Percentiles rank a stretch among this genome's conserved stretches.
Evolutionary conservation across 2,888 invertebrate genomes (phyloP).

Genomic region (Himalopsyche anomala): DNA sequence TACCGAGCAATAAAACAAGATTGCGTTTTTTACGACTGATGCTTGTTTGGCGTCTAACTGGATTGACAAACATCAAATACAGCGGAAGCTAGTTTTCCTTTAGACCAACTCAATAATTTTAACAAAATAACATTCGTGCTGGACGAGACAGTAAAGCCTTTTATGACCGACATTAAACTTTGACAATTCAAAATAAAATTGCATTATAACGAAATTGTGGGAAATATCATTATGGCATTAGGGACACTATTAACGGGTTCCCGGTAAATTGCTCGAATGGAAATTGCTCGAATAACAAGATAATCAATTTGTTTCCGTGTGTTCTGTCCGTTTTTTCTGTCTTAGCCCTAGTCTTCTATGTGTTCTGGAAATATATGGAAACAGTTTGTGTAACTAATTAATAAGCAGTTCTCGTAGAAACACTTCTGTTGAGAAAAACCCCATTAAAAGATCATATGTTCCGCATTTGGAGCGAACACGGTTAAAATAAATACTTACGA

Average conservation of each 20-base stretch:
- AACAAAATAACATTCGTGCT: not conserved
- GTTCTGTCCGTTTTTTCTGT: no score
- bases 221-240: not conserved
- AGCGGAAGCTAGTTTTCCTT: not conserved
- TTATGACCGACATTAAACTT: not conserved
- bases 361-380: no score
- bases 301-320: no score
- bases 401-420: no score
- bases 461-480: no score
- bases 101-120: not conserved
- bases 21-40: constrained; percentile 32
- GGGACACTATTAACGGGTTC: not conserved
- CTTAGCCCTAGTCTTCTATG: no score
- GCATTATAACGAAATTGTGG: not conserved
- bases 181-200: constrained; percentile 22
- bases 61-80: not conserved
- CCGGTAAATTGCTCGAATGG: no score
- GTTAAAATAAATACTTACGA: no score
- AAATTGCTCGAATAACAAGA: no score
- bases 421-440: no score
- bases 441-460: no score
- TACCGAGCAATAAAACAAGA: not conserved
- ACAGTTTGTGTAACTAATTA: no score
- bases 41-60: not conserved
- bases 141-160: not conserved